A percentile compares a stretch with the other conserved stretches of the same genome.
Evolutionary conservation across 2,888 invertebrate species (phyloP).

Genomic region (Polydrusus tereticollis): DNA sequence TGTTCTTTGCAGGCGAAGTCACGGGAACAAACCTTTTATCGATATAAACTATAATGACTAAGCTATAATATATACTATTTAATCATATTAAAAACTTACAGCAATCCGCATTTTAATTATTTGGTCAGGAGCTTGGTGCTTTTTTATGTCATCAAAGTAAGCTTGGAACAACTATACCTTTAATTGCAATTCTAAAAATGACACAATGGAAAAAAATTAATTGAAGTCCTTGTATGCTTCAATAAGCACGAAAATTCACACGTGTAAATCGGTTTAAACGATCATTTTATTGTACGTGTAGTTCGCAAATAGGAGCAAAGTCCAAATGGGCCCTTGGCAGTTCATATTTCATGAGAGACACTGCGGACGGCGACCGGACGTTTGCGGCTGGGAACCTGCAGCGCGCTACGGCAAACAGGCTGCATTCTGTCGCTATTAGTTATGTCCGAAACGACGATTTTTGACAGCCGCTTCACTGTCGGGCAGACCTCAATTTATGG

Average conservation of each 20-base stretch:
- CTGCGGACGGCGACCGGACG: conserved; percentile 43
- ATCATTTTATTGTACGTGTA: conserved; percentile 42
- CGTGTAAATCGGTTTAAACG: conserved; percentile 40
- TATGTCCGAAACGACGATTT: conserved; percentile 34
- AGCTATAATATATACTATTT: too few species aligned
- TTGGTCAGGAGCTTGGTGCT: too few species aligned
- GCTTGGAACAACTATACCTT: too few species aligned
- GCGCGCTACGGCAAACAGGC: conserved; percentile 31
- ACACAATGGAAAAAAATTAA: too few species aligned
- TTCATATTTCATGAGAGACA: conserved; percentile 45
- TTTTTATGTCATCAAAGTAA: too few species aligned
- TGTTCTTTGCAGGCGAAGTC: too few species aligned
- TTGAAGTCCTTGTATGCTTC: too few species aligned
- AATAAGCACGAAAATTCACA: conserved; percentile 21
- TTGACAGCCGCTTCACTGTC: conserved; percentile 33
- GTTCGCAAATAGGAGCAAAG: conserved; percentile 32
- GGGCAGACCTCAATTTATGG: conserved; percentile 20
- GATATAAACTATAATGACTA: too few species aligned
- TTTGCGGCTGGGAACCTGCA: conserved; percentile 44
- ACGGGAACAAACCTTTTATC: too few species aligned
- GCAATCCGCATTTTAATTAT: too few species aligned
- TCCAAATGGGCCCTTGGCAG: conserved; percentile 42
- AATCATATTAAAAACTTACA: too few species aligned
- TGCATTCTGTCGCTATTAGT: conserved; percentile 46
- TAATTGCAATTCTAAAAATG: too few species aligned